A percentile compares a stretch with the other conserved stretches of the same genome.
Evolutionary conservation across 2,113 vertebrate species (phyloP).

Genomic region (Corvus moneduloides): DNA sequence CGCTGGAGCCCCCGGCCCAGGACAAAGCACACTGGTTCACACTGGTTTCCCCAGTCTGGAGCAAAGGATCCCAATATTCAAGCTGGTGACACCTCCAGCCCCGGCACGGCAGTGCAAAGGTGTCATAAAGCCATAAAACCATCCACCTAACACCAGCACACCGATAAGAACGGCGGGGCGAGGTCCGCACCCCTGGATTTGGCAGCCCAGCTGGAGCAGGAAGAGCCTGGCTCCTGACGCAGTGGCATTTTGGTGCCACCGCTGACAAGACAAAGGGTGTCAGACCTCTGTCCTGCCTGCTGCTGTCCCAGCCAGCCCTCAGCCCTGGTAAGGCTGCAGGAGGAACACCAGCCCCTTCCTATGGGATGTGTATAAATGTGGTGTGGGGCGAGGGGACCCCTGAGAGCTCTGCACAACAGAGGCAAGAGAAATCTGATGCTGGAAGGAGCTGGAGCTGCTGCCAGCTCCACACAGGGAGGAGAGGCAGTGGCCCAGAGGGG

Average conservation of each 20-base stretch:
- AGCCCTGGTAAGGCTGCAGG: background rate
- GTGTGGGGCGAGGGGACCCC: background rate
- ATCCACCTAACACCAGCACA: background rate
- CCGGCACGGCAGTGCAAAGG: background rate
- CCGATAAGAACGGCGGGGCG: background rate
- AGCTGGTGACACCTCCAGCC: background rate
- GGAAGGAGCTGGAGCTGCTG: background rate
- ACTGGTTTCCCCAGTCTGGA: background rate
- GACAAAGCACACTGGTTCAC: background rate
- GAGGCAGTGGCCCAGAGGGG: background rate
- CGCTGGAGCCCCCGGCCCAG: accelerated
- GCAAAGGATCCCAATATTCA: background rate
- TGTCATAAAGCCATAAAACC: background rate
- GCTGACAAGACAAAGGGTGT: background rate
- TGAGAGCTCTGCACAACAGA: background rate
- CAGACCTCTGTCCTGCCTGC: background rate
- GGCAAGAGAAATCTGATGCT: background rate
- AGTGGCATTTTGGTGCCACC: background rate
- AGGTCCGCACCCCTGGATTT: background rate
- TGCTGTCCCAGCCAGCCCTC: background rate
- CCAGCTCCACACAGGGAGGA: background rate
- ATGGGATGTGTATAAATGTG: background rate
- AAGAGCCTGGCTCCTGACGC: background rate
- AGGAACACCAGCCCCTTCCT: background rate
- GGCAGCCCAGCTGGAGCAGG: background rate